A percentile compares a stretch with the other conserved stretches of the same genome.
These are phyloP conservation scores for Patiria pectinifera DNA, from an alignment of 53 echinoderm and acorn worm genomes.

Conservation along the genomic window DNA sequence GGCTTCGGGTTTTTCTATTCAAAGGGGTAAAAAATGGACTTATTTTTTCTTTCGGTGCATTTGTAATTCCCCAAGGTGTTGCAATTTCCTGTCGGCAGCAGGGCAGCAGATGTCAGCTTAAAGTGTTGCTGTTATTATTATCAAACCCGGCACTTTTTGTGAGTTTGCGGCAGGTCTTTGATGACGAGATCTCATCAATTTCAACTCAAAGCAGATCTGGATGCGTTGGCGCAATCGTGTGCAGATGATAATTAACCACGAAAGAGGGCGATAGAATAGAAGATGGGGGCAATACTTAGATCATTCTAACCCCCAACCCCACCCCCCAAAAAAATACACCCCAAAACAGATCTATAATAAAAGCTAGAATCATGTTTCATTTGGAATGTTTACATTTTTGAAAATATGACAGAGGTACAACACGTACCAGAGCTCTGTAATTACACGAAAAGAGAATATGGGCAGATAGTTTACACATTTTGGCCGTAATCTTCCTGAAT, in stretches of 20 bases:
- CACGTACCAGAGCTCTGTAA: too few species aligned
- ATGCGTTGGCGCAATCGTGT: background rate
- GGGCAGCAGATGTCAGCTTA: background rate
- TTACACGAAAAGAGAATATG: too few species aligned
- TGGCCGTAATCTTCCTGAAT: too few species aligned
- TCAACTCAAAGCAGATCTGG: background rate
- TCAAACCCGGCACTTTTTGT: background rate
- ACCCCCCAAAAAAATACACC: too few species aligned
- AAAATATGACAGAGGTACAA: too few species aligned
- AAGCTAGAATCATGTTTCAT: too few species aligned
- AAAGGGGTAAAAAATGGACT: background rate
- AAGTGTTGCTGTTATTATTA: background rate
- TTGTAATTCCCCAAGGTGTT: background rate
- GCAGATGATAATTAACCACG: background rate
- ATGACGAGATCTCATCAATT: background rate
- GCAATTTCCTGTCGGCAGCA: background rate
- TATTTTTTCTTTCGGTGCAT: background rate
- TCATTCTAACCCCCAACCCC: too few species aligned
- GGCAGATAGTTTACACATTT: too few species aligned
- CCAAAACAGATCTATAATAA: too few species aligned
- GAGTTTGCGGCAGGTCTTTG: background rate
- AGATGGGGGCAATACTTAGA: background rate
- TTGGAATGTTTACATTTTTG: too few species aligned
- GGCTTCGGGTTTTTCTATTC: background rate
- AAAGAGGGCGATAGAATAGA: background rate